phyloP scores from a whole-genome alignment of 2,113 vertebrate species.

The Silurus asotus region DNA sequence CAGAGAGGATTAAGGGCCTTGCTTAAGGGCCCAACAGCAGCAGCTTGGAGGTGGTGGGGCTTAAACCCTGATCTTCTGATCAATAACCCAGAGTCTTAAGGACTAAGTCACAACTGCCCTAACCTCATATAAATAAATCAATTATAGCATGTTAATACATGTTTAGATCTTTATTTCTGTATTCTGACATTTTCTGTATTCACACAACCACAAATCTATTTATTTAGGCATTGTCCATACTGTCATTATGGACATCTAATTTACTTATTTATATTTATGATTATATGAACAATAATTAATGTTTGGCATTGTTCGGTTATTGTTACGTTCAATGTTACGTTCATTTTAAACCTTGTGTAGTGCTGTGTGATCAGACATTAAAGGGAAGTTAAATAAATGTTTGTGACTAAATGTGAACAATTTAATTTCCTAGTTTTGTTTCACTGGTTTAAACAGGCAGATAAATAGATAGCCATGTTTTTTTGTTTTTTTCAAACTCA shows the following conservation, averaged over 20 bases:
- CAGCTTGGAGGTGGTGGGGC: too few species aligned
- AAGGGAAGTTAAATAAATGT: not conserved
- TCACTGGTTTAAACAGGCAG: not conserved
- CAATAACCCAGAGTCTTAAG: too few species aligned
- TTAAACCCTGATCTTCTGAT: too few species aligned
- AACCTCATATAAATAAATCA: not conserved
- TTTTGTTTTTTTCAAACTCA: not conserved
- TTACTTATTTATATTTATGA: not conserved
- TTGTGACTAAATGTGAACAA: not conserved
- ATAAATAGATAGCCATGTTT: not conserved
- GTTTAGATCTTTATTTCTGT: not conserved
- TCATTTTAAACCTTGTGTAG: not conserved
- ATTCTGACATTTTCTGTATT: not conserved
- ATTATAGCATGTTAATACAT: not conserved
- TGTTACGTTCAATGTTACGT: not conserved
- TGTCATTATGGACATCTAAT: not conserved
- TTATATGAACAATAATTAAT: not conserved
- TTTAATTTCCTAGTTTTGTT: not conserved
- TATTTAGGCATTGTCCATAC: not conserved
- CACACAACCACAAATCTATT: not conserved
- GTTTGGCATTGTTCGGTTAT: not conserved
- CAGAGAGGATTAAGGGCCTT: too few species aligned
- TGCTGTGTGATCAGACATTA: not conserved
- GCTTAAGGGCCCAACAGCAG: too few species aligned
- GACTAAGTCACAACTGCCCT: too few species aligned